A percentile compares a stretch with the other conserved stretches of the same genome.
phyloP scores from a whole-genome alignment of 2,888 invertebrate species.

The Ophraella communa region DNA sequence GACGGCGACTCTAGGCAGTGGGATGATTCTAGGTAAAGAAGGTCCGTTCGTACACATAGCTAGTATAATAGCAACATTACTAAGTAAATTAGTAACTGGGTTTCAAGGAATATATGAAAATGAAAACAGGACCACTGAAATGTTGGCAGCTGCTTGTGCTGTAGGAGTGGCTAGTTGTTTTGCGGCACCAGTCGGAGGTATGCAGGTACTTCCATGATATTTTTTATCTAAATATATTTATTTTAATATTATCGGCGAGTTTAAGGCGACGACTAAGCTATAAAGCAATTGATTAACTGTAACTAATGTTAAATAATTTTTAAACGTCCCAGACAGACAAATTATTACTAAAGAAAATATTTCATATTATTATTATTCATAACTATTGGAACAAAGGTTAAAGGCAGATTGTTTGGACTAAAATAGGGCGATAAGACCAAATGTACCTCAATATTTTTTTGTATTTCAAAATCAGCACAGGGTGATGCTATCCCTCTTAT shows the following conservation, averaged over 20 bases:
- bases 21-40: constrained; percentile 95
- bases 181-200: constrained; percentile 95
- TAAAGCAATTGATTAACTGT: no score
- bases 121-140: constrained; percentile 92
- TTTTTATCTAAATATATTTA: constrained; percentile 66
- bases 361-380: no score
- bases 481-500: no score
- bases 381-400: no score
- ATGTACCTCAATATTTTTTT: no score
- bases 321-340: no score
- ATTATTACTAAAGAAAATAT: no score
- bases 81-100: constrained; percentile 91
- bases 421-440: no score
- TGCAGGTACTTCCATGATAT: constrained; percentile 47
- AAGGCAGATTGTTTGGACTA: no score
- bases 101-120: constrained; percentile 96
- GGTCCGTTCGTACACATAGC: constrained; percentile 99
- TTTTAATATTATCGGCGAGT: neutral
- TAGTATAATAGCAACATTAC: constrained; percentile 91
- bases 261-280: no score
- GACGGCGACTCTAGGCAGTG: constrained; percentile 93
- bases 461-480: no score
- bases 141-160: constrained; percentile 97
- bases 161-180: constrained; percentile 96
- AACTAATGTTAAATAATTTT: no score